Evolutionary conservation across 2,888 invertebrate species (phyloP).

Genomic region (Nasonia oneida): DNA sequence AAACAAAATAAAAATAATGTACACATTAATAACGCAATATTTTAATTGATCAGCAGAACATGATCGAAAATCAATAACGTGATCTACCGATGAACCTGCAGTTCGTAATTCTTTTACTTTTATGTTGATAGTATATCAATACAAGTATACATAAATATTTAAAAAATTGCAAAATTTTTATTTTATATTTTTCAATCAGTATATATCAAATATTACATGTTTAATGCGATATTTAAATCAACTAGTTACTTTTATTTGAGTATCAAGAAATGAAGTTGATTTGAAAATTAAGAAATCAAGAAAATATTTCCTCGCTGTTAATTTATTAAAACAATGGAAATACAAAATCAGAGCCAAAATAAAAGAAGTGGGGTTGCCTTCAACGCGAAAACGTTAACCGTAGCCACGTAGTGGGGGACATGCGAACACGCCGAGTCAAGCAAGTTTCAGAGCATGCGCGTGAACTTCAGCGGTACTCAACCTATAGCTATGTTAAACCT

Average conservation of each 20-base stretch:
- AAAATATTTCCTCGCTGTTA: neutral
- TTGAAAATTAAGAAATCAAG: too few relatives aligned
- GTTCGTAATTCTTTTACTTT: neutral
- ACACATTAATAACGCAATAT: neutral
- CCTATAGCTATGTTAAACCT: neutral
- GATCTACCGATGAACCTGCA: neutral
- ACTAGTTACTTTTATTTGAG: too few relatives aligned
- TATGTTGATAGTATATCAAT: too few relatives aligned
- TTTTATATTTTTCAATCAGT: too few relatives aligned
- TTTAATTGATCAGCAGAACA: neutral
- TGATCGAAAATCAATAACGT: neutral
- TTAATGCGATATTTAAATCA: too few relatives aligned
- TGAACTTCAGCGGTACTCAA: slow-evolving; percentile 58
- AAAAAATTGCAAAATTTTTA: too few relatives aligned
- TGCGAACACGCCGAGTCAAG: slow-evolving; percentile 36
- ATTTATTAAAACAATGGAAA: neutral
- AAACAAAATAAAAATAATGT: too few relatives aligned
- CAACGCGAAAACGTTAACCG: slow-evolving; percentile 36
- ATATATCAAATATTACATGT: too few relatives aligned
- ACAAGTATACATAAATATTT: too few relatives aligned
- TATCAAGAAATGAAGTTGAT: too few relatives aligned
- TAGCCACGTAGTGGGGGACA: slow-evolving; percentile 55
- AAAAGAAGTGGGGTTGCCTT: slow-evolving; percentile 28
- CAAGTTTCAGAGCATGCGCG: slow-evolving; percentile 52
- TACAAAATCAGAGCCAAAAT: neutral